Base-by-base conservation (phyloP, 2,888 invertebrate genomes). In the Papilio elwesi region DNA sequence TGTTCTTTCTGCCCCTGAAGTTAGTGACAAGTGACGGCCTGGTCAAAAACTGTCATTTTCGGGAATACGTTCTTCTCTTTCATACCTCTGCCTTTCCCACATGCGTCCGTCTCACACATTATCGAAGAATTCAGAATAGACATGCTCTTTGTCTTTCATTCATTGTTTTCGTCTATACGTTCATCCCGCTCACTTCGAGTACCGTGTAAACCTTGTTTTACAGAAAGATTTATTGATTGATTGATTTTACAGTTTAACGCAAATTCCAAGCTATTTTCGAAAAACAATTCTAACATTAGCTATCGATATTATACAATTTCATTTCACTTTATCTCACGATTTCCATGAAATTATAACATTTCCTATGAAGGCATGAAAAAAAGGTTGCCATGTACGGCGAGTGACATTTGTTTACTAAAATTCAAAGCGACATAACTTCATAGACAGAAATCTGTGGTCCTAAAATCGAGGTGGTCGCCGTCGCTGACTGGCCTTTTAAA, bases 141-240 rank as follows among this genome's bases (percentile, higher is more conserved):
- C 53, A 16, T 26, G 11, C 26, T 16, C 53, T 16, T 16, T 55
- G 26, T 59, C 59, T 59, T 59, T 59, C 57, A 38, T n/a, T 51
- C n/a, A n/a, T n/a, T 13, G 3, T 6, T 36, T 38, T 38, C 38
- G 59, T 57, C 8, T 57, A 57, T 57, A 55, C 12, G 16, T 11
- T 55, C 16, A 26, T 55, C 26, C 36, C 55, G 26, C 7, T 26
- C 13, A 57, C 26, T 52, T 52, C 15, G 3, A 55, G 12, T 55
- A 55, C 55, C 11, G 49, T 26, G 26, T 26, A 26, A 2, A 26
- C 26, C 26, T 26, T 49, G 49, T 49, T 10, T 49, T 49, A 49
- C 49, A 16, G 55, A 26, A 26, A 26, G 26, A 26, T 26, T n/a
- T n/a, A n/a, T n/a, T n/a, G n/a, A n/a, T n/a, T n/a, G n/a, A n/a